Percentiles rank a stretch among this genome's conserved stretches.
Conservation (phyloP, 2,113 vertebrate genomes). For the Oxyura jamaicensis region DNA sequence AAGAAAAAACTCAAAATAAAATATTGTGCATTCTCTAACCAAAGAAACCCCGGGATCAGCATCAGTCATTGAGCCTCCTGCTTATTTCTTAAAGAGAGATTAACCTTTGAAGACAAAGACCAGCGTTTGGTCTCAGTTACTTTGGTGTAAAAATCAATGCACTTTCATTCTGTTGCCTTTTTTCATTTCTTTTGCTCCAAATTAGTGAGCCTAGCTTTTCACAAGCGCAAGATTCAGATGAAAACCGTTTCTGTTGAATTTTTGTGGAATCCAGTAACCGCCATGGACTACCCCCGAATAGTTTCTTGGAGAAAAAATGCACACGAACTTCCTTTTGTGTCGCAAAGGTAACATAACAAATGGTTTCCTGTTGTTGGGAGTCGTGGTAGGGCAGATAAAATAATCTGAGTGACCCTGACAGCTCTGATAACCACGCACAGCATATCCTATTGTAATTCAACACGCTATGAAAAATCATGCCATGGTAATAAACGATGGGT, state of each 20-base stretch:
- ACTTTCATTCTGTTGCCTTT: background rate
- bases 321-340: background rate
- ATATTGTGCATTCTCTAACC: slow-evolving; percentile 9
- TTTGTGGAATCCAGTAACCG: background rate
- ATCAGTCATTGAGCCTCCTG: slow-evolving; percentile 42
- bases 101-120: slow-evolving; percentile 47
- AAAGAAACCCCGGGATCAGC: slow-evolving; percentile 58
- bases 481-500: background rate
- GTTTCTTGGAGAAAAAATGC: background rate
- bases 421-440: background rate
- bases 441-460: background rate
- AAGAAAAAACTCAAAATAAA: slow-evolving; percentile 63
- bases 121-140: background rate
- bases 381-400: background rate
- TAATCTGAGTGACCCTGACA: background rate
- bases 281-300: accelerated
- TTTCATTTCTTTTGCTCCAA: background rate
- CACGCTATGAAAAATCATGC: background rate
- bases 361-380: background rate
- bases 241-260: background rate
- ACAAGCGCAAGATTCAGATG: background rate
- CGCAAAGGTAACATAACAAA: background rate
- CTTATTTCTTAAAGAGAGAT: slow-evolving; percentile 48
- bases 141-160: slow-evolving; percentile 41
- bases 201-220: background rate